Percentiles rank a stretch among this genome's conserved stretches.
Evolutionary conservation across 2,113 vertebrate species (phyloP).

Genomic region (Galeopterus variegatus): DNA sequence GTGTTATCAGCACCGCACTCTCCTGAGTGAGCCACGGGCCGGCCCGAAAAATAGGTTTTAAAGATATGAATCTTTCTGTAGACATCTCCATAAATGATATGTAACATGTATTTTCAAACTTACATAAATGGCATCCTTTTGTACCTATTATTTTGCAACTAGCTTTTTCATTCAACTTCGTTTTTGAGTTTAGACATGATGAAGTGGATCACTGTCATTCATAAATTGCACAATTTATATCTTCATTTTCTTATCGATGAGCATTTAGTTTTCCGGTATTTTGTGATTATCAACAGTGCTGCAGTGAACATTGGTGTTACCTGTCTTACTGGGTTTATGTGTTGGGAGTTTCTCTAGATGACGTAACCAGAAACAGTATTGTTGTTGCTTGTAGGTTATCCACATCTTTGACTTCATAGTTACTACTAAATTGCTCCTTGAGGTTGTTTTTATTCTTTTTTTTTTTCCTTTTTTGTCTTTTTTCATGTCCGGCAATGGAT

Average conservation of each 20-base stretch:
- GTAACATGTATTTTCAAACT: not conserved
- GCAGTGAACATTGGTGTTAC: not conserved
- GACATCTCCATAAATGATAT: not conserved
- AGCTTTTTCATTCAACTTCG: not conserved
- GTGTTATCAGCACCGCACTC: no score
- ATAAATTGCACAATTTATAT: not conserved
- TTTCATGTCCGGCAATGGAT: no score
- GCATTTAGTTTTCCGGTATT: conserved; percentile 26
- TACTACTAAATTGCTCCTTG: conserved; percentile 24
- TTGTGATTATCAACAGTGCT: conserved; percentile 4
- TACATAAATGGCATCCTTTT: conserved; percentile 19
- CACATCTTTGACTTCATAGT: conserved; percentile 4
- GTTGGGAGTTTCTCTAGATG: not conserved
- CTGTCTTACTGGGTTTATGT: not conserved
- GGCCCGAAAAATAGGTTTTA: no score
- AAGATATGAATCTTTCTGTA: no score
- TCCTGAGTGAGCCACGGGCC: no score
- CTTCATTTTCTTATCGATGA: not conserved
- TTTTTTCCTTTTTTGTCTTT: no score
- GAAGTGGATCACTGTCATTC: conserved; percentile 12
- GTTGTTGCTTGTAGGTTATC: not conserved
- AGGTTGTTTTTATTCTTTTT: conserved; percentile 5
- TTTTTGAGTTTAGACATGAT: conserved; percentile 13
- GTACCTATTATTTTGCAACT: not conserved
- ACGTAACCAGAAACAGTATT: not conserved